A percentile compares a stretch with the other conserved stretches of the same genome.
phyloP scores from a whole-genome alignment of 2,888 invertebrate genomes.

The Drosophila cognata region DNA sequence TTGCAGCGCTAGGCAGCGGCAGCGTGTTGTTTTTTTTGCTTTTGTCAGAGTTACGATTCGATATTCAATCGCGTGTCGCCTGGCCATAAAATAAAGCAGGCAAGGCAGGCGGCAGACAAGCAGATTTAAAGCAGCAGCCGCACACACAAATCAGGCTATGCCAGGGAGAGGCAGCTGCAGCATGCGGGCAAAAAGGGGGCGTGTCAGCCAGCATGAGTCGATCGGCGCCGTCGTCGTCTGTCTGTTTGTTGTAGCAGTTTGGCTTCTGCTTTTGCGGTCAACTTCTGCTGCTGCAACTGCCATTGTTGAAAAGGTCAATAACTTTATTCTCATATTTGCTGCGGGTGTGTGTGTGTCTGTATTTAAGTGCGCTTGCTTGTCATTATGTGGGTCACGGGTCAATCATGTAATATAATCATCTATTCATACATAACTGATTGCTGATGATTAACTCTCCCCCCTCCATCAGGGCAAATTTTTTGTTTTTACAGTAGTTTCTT shows the following conservation, averaged over 20 bases:
- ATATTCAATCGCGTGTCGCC: conserved; percentile 71
- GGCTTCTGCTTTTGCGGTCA: conserved; percentile 43
- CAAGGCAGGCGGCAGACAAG: neutral
- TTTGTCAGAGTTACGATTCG: conserved; percentile 51
- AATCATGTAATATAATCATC: conserved; percentile 54
- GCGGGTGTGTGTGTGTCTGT: conserved; percentile 58
- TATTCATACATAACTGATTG: conserved; percentile 20
- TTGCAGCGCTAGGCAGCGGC: conserved; percentile 42
- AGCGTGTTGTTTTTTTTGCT: neutral
- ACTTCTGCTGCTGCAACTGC: conserved; percentile 22
- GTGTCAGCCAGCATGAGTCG: conserved; percentile 56
- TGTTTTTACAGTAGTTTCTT: neutral
- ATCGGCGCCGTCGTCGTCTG: neutral
- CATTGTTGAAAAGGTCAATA: conserved; percentile 63
- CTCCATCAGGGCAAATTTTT: too few species aligned
- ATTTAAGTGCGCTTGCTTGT: conserved; percentile 8
- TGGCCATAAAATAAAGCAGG: conserved; percentile 63
- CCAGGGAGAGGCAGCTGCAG: conserved; percentile 14
- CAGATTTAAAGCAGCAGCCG: neutral
- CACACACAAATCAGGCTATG: conserved; percentile 58
- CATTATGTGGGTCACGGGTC: conserved; percentile 77
- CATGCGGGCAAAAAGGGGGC: conserved; percentile 50
- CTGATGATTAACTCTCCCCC: conserved; percentile 3
- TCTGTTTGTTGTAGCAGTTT: conserved; percentile 17
- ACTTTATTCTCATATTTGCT: conserved; percentile 44